Base-by-base conservation (phyloP, 1,140 invertebrate genomes). In the Zaprionus lachaisei region DNA sequence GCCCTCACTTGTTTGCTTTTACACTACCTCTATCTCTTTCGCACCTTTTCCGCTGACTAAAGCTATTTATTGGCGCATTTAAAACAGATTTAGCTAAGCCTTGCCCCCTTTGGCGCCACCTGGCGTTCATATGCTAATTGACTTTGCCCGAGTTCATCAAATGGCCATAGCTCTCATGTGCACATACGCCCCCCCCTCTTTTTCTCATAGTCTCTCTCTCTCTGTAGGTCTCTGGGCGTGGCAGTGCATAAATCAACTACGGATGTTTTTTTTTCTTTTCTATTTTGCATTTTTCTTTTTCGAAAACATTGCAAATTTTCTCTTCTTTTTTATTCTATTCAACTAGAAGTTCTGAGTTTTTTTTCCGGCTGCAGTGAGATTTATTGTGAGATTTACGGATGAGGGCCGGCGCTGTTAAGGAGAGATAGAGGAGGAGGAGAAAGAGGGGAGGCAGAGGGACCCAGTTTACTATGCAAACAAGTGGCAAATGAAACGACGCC, bases 401-500 rank as follows among this genome's bases (percentile, higher is more conserved):
- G 61, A 15, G 62, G 28, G 24, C 14, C 9, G 41, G 34, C 26
- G 22, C 17, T 34, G n/a, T 34, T 49, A 15, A 28, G 5, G 56
- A 5, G 14, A 37, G 31, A 49, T 26, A 24, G 15, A 55, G 22
- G 24, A 44, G 3, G 58, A 24, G 11, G 15, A 15, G 17, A 0
- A 17, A 38, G 63, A 41, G 37, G 7, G 20, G 14, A 17, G n/a
- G 38, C 6, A 20, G 44, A 54, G 28, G 14, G 84, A 77, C 84
- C 84, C 84, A 89, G 84, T 87, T 87, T 83, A 62, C 69, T 79
- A 84, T 89, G 79, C 89, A 89, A 89, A 87, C 83, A 87, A 84
- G 80, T 81, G 78, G 84, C 81, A 89, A 87, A 87, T 87, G 83
- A 87, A 87, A 87, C 83, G 84, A 86, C 77, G 83, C 55, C 69